Evolutionary conservation across 2,113 vertebrate species (phyloP), one percentile per base, ranked within the genome.

Genomic region (Anas platyrhynchos): DNA sequence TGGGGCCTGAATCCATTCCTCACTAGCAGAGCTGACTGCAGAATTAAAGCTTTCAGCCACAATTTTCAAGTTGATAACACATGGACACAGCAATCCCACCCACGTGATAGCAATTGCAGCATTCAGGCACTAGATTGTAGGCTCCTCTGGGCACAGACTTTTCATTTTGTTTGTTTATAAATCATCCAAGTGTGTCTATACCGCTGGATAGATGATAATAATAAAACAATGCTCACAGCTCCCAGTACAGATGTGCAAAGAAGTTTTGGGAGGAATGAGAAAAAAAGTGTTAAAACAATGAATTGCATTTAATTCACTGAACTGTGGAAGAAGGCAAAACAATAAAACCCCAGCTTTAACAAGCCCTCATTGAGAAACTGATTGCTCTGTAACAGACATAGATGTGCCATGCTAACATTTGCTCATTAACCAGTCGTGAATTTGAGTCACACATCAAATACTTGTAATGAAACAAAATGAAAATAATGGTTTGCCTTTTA

Each of bases 41-140:
- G 93, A 96, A 92, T 94, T 95, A 91, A 93, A 94, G 88, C 96
- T 95, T 96, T 92, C 92, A 95, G 88, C 58, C 62, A 81, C 88
- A 93, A 86, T 94, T 96, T 96, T 91, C 96, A 93, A 96, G 73
- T 43, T 93, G 94, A 82, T 94, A 96, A 90, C 77, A 89, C 88
- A 94, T 38, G 73, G 83, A 86, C 83, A 79, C 58, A 92, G 91
- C 77, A 92, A 79, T 96, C 71, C 89, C 48, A 80, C 83, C 73
- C 90, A 90, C 13, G 43, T 94, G 94, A 96, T 10, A 82, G 58
- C 16, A 12, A 86, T 72, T 88, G 92, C 73, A 65, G 69, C 56
- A 62, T 84, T 86, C 58, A 74, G 62, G 69, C 73, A 16, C 59
- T 92, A 80, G 77, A 76, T 11, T 55, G 62, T 94, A 79, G 59